Percentiles rank a stretch among this genome's conserved stretches.
phyloP scores from a whole-genome alignment of 1,140 invertebrate genomes.

The Archivesica marissinica region DNA sequence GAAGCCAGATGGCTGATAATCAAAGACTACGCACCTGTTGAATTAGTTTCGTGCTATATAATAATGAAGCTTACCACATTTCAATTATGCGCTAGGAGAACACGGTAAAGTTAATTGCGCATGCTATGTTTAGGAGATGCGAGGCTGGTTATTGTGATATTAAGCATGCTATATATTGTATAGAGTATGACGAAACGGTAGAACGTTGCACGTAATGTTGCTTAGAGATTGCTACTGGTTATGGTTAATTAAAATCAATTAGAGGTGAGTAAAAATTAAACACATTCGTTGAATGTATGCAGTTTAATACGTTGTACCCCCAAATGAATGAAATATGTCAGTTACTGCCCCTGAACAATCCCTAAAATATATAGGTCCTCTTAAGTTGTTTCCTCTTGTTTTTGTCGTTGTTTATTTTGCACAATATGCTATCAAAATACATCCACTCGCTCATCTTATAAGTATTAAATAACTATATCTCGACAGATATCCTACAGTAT shows the following conservation, averaged over 20 bases:
- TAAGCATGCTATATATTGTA: not conserved
- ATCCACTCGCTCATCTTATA: no score
- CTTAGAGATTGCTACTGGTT: not conserved
- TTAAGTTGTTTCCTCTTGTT: no score
- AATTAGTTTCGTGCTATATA: conserved; percentile 13
- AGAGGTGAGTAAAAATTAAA: not conserved
- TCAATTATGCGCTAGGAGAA: conserved; percentile 38
- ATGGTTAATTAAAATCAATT: conserved; percentile 12
- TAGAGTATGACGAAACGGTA: not conserved
- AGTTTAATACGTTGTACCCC: no score
- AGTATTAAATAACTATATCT: no score
- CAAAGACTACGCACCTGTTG: conserved; percentile 35
- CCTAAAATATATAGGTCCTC: no score
- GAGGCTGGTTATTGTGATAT: not conserved
- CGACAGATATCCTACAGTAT: no score
- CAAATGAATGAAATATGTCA: no score
- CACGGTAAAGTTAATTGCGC: conserved; percentile 43
- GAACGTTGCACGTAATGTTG: not conserved
- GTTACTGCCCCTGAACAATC: no score
- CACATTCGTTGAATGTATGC: no score
- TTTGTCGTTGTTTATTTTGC: no score
- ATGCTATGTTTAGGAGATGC: not conserved
- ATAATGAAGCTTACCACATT: conserved; percentile 15
- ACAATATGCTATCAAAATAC: no score
- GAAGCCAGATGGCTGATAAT: conserved; percentile 1